Evolutionary conservation across 2,888 invertebrate species (phyloP).

Genomic region (Sarcophaga carnaria): DNA sequence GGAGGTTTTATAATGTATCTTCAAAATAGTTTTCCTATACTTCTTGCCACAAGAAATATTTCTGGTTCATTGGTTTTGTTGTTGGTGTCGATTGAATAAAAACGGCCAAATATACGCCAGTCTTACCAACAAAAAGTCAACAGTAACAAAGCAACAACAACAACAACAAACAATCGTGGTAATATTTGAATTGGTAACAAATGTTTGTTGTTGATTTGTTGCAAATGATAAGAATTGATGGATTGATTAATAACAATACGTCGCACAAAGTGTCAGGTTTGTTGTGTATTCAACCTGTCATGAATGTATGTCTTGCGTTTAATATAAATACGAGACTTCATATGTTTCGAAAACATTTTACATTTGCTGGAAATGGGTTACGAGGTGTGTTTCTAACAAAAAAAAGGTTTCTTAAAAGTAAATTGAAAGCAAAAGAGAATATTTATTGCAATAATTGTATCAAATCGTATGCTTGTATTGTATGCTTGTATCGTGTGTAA

Average conservation of each 20-base stretch:
- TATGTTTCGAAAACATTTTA: slow-evolving; percentile 14
- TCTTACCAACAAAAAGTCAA: neutral
- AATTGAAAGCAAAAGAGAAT: too few relatives aligned
- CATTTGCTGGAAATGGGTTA: slow-evolving; percentile 37
- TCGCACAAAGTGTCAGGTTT: slow-evolving; percentile 61
- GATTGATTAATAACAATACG: slow-evolving; percentile 68
- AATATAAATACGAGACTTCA: slow-evolving; percentile 26
- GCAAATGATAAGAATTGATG: slow-evolving; percentile 64
- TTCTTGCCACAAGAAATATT: slow-evolving; percentile 17
- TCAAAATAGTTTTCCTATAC: neutral
- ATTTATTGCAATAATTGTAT: too few relatives aligned
- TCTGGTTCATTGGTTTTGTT: slow-evolving; percentile 49
- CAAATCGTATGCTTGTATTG: too few relatives aligned
- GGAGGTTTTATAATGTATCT: too few relatives aligned
- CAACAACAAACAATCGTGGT: slow-evolving; percentile 14
- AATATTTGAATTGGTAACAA: slow-evolving; percentile 49
- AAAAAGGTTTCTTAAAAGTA: neutral
- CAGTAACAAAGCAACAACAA: slow-evolving; percentile 2
- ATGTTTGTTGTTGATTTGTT: slow-evolving; percentile 64
- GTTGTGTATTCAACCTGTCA: slow-evolving; percentile 66
- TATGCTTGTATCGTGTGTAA: too few relatives aligned
- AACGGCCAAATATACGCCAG: too few relatives aligned
- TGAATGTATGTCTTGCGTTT: neutral
- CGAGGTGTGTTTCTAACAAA: slow-evolving; percentile 25
- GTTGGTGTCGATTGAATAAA: slow-evolving; percentile 1